phyloP scores from a whole-genome alignment of 2,113 vertebrate species.

The Aegypius monachus region DNA sequence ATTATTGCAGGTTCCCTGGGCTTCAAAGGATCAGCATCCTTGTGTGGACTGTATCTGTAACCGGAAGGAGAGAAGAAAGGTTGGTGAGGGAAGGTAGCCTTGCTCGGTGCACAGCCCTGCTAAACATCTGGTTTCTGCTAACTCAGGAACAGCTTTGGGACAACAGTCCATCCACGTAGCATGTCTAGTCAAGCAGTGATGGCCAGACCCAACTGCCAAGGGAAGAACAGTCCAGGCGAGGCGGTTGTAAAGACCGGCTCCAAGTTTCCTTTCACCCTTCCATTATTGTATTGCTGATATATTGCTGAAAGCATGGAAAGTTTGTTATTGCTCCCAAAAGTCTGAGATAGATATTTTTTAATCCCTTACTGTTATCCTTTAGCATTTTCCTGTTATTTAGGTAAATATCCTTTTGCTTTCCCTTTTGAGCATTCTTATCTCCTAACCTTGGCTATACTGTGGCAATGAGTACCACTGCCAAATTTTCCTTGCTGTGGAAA shows the following conservation, averaged over 20 bases:
- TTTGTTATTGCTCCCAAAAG: slow-evolving; percentile 30
- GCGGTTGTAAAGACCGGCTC: background rate
- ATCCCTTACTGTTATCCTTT: background rate
- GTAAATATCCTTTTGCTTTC: slow-evolving; percentile 25
- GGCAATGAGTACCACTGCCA: background rate
- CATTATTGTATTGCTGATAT: background rate
- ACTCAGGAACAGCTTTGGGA: background rate
- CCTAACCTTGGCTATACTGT: background rate
- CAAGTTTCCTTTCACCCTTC: slow-evolving; percentile 39
- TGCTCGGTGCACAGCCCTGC: background rate
- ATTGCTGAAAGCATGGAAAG: slow-evolving; percentile 25
- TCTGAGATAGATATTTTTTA: background rate
- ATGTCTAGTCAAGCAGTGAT: background rate
- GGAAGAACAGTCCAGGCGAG: background rate
- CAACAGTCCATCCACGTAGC: background rate
- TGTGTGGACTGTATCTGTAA: slow-evolving; percentile 90
- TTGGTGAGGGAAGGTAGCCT: background rate
- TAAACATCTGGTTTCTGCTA: background rate
- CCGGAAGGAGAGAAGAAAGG: background rate
- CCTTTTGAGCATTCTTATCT: slow-evolving; percentile 34
- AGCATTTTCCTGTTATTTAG: background rate
- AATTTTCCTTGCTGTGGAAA: background rate
- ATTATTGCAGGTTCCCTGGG: slow-evolving; percentile 92
- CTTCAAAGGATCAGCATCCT: slow-evolving; percentile 91
- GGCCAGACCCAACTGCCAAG: slow-evolving; percentile 2